A percentile compares a stretch with the other conserved stretches of the same genome.
These are phyloP conservation scores for Drosophila erecta DNA, from an alignment of 1,140 invertebrate genomes.

Conservation along the genomic window DNA sequence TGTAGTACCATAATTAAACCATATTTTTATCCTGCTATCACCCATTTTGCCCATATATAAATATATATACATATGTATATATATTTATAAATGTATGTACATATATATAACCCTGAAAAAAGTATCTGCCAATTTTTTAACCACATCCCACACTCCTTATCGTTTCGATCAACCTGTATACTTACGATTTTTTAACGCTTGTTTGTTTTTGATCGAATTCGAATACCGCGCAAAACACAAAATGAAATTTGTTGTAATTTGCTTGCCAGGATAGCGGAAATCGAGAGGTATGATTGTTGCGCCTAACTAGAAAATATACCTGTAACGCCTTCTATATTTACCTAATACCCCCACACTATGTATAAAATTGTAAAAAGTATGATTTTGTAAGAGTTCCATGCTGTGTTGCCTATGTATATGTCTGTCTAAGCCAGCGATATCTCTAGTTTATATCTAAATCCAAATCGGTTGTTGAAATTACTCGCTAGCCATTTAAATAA, in stretches of 20 bases:
- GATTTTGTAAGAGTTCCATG: conserved; percentile 11
- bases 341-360: conserved; percentile 13
- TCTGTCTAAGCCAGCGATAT: conserved; percentile 23
- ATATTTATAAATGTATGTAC: background rate
- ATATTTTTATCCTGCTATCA: conserved; percentile 21
- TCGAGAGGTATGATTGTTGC: conserved; percentile 84
- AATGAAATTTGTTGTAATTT: conserved; percentile 84
- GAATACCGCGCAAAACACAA: conserved; percentile 79
- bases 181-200: conserved; percentile 72
- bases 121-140: conserved; percentile 22
- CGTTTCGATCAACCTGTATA: conserved; percentile 48
- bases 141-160: conserved; percentile 18
- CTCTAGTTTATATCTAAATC: background rate
- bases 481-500: background rate
- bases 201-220: conserved; percentile 80
- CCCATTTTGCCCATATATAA: conserved; percentile 40
- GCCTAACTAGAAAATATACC: conserved; percentile 54
- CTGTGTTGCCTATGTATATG: conserved; percentile 36
- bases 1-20: conserved; percentile 6
- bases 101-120: too few relatives aligned
- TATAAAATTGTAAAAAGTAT: conserved; percentile 11
- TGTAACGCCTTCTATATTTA: conserved; percentile 79
- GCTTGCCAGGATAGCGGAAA: conserved; percentile 85
- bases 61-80: background rate
- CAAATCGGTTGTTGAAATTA: too few relatives aligned